Conservation (phyloP, 2,113 vertebrate species). For the Nipponia nippon region DNA sequence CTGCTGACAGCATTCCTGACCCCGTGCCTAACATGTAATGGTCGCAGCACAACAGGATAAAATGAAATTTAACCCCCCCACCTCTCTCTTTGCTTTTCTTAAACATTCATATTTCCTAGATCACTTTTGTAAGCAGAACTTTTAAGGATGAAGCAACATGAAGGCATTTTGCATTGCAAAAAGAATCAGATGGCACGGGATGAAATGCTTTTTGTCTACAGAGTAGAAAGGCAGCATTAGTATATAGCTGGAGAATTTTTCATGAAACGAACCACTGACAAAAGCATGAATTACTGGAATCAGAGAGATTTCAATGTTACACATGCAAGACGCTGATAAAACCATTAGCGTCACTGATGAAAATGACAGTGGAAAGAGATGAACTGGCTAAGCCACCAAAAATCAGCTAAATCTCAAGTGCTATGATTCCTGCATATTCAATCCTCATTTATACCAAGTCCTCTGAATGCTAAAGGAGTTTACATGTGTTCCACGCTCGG, state of each 20-base stretch:
- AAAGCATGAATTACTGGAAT: neutral
- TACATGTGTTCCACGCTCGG: rapidly evolving
- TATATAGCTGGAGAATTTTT: neutral
- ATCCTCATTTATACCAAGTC: neutral
- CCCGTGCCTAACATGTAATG: neutral
- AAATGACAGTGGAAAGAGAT: neutral
- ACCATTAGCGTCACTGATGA: neutral
- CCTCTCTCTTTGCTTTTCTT: neutral
- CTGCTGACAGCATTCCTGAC: neutral
- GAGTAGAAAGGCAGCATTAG: neutral
- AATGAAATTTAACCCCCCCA: neutral
- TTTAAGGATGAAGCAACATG: neutral
- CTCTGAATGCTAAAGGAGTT: neutral
- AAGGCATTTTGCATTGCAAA: neutral
- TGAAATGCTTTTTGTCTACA: neutral
- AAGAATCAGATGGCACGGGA: neutral
- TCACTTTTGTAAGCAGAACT: neutral
- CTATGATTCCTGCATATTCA: neutral
- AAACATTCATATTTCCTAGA: neutral
- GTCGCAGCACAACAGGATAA: rapidly evolving
- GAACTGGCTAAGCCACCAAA: neutral
- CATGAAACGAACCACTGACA: neutral
- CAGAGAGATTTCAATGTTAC: neutral
- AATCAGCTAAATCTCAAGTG: neutral
- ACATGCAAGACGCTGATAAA: neutral